phyloP scores from a whole-genome alignment of 2,797 vertebrate species.

The Falco concolor region DNA sequence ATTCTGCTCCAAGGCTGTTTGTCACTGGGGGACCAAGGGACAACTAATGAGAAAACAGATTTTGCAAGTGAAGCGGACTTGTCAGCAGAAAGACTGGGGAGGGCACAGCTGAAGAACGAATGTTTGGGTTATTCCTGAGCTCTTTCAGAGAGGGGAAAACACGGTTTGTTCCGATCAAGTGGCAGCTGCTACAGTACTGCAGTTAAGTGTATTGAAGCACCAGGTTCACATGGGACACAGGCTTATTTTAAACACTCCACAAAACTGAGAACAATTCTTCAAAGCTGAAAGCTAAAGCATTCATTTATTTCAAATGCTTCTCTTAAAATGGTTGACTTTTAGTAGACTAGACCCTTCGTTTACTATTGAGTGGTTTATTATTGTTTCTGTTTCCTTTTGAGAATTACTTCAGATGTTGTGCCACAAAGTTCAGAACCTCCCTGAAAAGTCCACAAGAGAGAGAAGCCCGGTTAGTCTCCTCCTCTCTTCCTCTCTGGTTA shows the following conservation, averaged over 20 bases:
- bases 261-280: conserved; percentile 17
- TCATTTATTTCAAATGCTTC: conserved; percentile 27
- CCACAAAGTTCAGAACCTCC: neutral
- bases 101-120: neutral
- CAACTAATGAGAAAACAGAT: neutral
- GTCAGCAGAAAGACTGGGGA: neutral
- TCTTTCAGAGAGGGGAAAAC: neutral
- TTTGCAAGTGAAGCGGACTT: neutral
- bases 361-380: conserved; percentile 8
- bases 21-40: neutral
- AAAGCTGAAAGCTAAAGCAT: conserved; percentile 11
- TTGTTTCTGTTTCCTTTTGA: neutral
- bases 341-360: neutral
- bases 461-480: neutral
- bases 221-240: neutral
- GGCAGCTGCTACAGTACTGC: neutral
- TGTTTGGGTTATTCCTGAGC: neutral
- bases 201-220: neutral
- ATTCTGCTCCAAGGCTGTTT: neutral
- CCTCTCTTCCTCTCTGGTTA: neutral
- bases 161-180: neutral
- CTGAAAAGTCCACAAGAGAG: neutral
- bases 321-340: conserved; percentile 1
- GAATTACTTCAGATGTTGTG: neutral
- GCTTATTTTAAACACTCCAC: neutral